phyloP scores from a whole-genome alignment of 1,140 invertebrate species.

The Drosophila eugracilis region DNA sequence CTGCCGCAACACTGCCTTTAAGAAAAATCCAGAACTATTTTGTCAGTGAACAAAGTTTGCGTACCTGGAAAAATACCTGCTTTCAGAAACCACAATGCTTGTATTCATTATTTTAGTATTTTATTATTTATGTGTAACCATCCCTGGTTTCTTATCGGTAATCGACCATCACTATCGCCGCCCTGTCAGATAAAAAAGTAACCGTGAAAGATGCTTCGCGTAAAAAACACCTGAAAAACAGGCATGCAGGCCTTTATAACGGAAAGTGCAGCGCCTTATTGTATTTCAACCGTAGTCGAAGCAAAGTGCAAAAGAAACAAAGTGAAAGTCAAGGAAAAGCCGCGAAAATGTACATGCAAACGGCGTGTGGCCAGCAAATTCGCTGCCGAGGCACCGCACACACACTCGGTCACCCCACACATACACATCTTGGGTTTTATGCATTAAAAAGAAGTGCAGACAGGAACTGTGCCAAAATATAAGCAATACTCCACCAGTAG shows the following conservation, averaged over 20 bases:
- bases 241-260: constrained; percentile 2
- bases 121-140: neutral
- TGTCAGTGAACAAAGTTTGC: neutral
- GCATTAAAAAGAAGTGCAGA: constrained; percentile 41
- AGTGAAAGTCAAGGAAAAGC: neutral
- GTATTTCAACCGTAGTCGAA: neutral
- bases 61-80: constrained; percentile 2
- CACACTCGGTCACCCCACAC: constrained; percentile 41
- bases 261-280: neutral
- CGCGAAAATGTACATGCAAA: constrained; percentile 55
- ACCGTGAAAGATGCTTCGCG: constrained; percentile 25
- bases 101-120: neutral
- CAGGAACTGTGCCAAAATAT: constrained; percentile 46
- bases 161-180: constrained; percentile 14
- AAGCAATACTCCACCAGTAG: constrained; percentile 5
- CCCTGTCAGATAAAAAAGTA: constrained; percentile 21
- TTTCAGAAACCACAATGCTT: neutral
- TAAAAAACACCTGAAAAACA: constrained; percentile 12
- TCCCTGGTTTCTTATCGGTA: neutral
- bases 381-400: constrained; percentile 41
- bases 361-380: constrained; percentile 67
- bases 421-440: constrained; percentile 47
- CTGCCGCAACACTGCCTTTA: constrained; percentile 8
- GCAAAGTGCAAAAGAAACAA: too few relatives aligned
- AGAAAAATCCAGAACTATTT: constrained; percentile 19